A percentile compares a stretch with the other conserved stretches of the same genome.
Conservation (phyloP, 2,797 vertebrate species). For the Sternotherus odoratus region DNA sequence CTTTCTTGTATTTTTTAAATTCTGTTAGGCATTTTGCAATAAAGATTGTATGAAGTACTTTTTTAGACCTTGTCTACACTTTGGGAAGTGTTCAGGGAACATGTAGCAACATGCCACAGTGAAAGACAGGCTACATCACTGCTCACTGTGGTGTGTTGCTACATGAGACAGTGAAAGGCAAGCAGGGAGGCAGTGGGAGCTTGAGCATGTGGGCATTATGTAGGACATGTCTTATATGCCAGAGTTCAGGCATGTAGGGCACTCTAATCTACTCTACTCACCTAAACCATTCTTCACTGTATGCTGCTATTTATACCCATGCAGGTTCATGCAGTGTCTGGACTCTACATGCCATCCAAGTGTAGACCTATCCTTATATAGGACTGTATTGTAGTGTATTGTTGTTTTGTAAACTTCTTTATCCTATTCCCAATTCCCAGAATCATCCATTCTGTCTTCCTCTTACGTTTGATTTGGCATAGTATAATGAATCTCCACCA, state of each 20-base stretch:
- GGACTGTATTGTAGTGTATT: neutral
- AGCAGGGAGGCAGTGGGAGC: neutral
- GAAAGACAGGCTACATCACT: too few species aligned
- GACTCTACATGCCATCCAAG: too few species aligned
- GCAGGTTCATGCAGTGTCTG: too few species aligned
- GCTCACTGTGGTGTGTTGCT: too few species aligned
- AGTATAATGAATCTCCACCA: neutral
- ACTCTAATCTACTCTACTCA: too few species aligned
- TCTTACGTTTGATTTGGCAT: neutral
- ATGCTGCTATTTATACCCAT: too few species aligned
- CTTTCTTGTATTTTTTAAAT: conserved; percentile 27
- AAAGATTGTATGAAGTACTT: neutral
- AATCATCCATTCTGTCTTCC: neutral
- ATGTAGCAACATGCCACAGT: neutral
- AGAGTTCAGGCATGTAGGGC: too few species aligned
- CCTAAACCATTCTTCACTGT: too few species aligned
- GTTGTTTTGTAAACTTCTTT: neutral
- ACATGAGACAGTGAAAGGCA: neutral
- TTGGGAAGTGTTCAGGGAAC: neutral
- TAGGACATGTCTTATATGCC: too few species aligned
- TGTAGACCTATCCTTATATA: neutral
- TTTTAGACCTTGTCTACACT: neutral
- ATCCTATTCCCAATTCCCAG: neutral
- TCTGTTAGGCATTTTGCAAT: neutral
- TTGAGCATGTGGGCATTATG: too few species aligned